Evolutionary conservation across 2,888 invertebrate genomes (phyloP).

Genomic region (Caenorhabditis japonica): DNA sequence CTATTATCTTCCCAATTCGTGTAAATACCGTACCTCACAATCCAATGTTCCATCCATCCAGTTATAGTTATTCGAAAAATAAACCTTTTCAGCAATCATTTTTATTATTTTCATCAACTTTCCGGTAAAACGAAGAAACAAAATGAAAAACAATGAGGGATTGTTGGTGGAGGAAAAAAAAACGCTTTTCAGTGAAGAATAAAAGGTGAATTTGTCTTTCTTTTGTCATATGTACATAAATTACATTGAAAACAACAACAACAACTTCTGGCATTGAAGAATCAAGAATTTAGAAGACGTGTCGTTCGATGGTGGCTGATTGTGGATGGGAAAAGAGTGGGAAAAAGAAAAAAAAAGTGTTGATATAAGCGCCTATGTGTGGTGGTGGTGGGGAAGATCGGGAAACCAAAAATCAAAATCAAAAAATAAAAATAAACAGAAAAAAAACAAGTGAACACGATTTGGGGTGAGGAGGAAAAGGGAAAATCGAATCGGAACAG

Average conservation of each 20-base stretch:
- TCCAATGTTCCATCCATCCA: neutral
- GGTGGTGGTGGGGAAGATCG: constrained; percentile 27
- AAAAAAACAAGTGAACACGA: neutral
- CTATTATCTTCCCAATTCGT: constrained; percentile 18
- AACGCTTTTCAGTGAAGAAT: neutral
- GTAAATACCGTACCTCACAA: constrained; percentile 34
- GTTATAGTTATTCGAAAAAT: too few species aligned
- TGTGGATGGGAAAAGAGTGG: neutral
- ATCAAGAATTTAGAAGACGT: too few species aligned
- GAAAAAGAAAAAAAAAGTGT: too few species aligned
- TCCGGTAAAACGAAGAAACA: constrained; percentile 17
- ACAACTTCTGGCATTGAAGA: neutral
- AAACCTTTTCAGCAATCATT: neutral
- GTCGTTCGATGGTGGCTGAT: neutral
- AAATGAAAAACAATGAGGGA: constrained; percentile 30
- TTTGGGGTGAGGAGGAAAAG: constrained; percentile 11
- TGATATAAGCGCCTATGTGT: constrained; percentile 36
- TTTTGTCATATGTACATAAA: constrained; percentile 33
- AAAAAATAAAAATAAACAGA: too few species aligned
- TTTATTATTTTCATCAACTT: constrained; percentile 6
- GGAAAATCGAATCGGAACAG: constrained; percentile 33
- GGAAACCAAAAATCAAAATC: constrained; percentile 15
- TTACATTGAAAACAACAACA: constrained; percentile 15
- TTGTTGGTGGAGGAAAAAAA: too few species aligned
- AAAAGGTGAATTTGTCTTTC: neutral